Base-by-base conservation (phyloP, 2,888 invertebrate genomes). In the Xanthia togata region DNA sequence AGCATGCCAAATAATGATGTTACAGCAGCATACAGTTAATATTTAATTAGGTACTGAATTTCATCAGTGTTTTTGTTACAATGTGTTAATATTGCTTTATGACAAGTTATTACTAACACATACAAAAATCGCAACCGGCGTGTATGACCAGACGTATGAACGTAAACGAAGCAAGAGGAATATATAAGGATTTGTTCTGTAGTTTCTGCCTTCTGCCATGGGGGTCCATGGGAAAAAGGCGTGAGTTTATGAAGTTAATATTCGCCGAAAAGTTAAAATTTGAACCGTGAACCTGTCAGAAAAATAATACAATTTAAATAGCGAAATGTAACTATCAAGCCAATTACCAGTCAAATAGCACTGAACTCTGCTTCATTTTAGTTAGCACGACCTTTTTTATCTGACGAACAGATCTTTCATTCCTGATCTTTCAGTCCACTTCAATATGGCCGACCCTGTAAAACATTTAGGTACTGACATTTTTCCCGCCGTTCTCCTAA, bases 381-480 rank as follows among this genome's bases (percentile, higher is more conserved):
- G 63, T 44, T 38, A 71, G 50, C 64, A 71, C 17, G 17, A 62
- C 12, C 11, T 31, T 79, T 83, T 84, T 38, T 64, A 64, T 64
- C 62, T 38, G 12, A 11, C 17, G n/a, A 41, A 64, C 47, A 55
- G 69, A 63, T 69, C 47, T 79, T 73, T 68, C 35, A 68, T 59
- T 50, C 12, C 62, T 65, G 44, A 57, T 60, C n/a, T n/a, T n/a
- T n/a, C n/a, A n/a, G n/a, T n/a, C n/a, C 69, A 73, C 63, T 84
- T 72, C 60, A 73, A 83, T 53, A 76, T 63, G 67, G 31, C 31
- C 59, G 62, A 31, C 63, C 70, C 68, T 75, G 67, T 91, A 89
- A 91, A 92, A 91, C 87, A 90, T 90, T 91, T 88, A n/a, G n/a
- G n/a, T n/a, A 84, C 75, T 65, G 80, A 79, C 84, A 70, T 68